Conservation (phyloP, 1,140 invertebrate species). For the Drosophila orosa region DNA sequence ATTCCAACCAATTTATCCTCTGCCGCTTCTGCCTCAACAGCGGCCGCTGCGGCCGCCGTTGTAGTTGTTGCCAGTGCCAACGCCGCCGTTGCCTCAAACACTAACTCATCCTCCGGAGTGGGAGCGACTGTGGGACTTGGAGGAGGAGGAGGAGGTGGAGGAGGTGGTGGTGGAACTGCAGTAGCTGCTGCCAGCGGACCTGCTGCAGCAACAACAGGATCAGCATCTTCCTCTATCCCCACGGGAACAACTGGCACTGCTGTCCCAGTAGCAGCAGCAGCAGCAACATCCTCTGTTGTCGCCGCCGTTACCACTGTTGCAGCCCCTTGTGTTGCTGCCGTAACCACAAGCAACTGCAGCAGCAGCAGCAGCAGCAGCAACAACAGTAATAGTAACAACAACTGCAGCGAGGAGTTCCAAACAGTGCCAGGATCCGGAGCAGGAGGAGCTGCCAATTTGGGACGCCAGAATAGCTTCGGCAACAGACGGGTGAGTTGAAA, state of each 20-base stretch:
- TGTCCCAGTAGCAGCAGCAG: slow-evolving; percentile 19
- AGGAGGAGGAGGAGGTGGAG: slow-evolving; percentile 27
- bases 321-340: slow-evolving; percentile 22
- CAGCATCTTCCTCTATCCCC: slow-evolving; percentile 26
- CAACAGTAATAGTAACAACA: slow-evolving; percentile 57
- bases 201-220: slow-evolving; percentile 25
- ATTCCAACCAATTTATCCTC: slow-evolving; percentile 83
- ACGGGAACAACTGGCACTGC: slow-evolving; percentile 30
- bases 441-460: slow-evolving; percentile 59
- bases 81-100: slow-evolving; percentile 71
- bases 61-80: slow-evolving; percentile 71
- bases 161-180: neutral
- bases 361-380: slow-evolving; percentile 43
- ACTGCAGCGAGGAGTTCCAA: slow-evolving; percentile 65
- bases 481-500: slow-evolving; percentile 76
- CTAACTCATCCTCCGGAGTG: slow-evolving; percentile 41
- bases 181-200: neutral
- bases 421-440: slow-evolving; percentile 31
- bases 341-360: slow-evolving; percentile 44
- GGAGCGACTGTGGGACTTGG: slow-evolving; percentile 27
- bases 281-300: slow-evolving; percentile 35
- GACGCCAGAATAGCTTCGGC: slow-evolving; percentile 81
- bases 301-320: slow-evolving; percentile 3
- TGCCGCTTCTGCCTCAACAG: slow-evolving; percentile 70
- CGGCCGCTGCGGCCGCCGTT: slow-evolving; percentile 72